These are phyloP conservation scores for Mola mola DNA, from an alignment of 2,113 vertebrate genomes.

Conservation along the genomic window DNA sequence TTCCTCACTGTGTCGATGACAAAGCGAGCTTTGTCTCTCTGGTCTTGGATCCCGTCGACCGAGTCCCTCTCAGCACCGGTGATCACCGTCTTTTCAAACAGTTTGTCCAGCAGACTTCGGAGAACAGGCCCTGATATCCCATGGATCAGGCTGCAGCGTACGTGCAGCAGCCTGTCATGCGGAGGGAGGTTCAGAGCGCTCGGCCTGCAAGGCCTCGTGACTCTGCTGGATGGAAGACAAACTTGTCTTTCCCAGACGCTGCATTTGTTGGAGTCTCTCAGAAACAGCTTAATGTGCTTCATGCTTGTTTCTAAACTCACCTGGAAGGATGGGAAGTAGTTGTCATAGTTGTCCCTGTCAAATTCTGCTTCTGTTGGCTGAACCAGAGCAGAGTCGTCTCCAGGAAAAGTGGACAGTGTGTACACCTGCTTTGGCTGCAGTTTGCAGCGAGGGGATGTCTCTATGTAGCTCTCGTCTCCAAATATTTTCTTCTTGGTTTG, in stretches of 20 bases:
- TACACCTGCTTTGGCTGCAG: conserved; percentile 23
- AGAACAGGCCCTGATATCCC: conserved; percentile 18
- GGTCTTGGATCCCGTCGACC: neutral
- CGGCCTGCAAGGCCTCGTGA: neutral
- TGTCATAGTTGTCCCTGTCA: conserved; percentile 2
- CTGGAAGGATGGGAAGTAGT: conserved; percentile 22
- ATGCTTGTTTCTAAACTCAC: neutral
- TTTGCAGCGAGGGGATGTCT: conserved; percentile 27
- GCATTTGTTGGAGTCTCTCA: neutral
- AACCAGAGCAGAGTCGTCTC: neutral
- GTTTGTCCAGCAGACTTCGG: conserved; percentile 20
- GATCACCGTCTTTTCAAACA: conserved; percentile 14
- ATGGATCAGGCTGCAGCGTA: neutral
- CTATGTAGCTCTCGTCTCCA: conserved; percentile 9
- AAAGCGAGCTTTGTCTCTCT: conserved; percentile 17
- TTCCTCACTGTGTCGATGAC: conserved; percentile 32
- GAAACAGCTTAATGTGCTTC: neutral
- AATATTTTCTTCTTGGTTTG: conserved; percentile 7
- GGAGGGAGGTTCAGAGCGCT: neutral
- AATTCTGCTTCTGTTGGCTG: conserved; percentile 37
- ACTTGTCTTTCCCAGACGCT: conserved; percentile 1
- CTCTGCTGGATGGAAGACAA: conserved; percentile 15
- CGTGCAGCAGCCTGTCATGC: neutral
- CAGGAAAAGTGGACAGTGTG: conserved; percentile 20
- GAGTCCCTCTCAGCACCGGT: conserved; percentile 13